Evolutionary conservation across 2,888 invertebrate genomes (phyloP).

Genomic region (Petrolisthes manimaculis): DNA sequence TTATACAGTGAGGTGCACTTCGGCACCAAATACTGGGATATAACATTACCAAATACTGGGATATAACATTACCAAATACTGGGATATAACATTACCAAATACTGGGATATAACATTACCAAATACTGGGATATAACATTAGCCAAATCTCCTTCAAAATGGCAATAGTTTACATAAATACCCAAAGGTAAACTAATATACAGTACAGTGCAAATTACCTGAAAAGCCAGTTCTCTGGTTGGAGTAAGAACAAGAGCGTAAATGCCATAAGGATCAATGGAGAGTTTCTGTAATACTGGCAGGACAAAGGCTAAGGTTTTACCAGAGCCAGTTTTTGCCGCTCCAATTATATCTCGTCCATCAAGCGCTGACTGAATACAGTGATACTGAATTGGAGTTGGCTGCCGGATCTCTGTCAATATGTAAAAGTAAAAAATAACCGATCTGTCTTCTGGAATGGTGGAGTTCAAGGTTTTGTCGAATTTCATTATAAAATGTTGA

Average conservation of each 20-base stretch:
- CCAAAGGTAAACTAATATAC: no score
- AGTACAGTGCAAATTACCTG: slow-evolving; percentile 38
- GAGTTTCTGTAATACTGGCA: slow-evolving; percentile 75
- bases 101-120: no score
- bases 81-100: no score
- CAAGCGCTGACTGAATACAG: slow-evolving; percentile 85
- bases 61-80: no score
- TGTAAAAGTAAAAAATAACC: background rate
- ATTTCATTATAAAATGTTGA: background rate
- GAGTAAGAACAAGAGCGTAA: slow-evolving; percentile 93
- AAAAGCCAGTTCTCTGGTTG: slow-evolving; percentile 91
- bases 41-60: no score
- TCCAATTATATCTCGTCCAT: slow-evolving; percentile 93
- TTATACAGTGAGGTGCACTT: no score
- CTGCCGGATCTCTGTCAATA: slow-evolving; percentile 74
- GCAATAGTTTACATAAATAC: no score
- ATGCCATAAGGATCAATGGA: slow-evolving; percentile 76
- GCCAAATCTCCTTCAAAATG: no score
- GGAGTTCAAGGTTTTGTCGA: background rate
- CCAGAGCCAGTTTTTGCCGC: slow-evolving; percentile 99
- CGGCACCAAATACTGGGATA: no score
- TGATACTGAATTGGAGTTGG: slow-evolving; percentile 95
- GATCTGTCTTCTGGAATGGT: background rate
- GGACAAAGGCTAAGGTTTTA: slow-evolving; percentile 96
- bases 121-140: no score